These are phyloP conservation scores for Aurelia sp. DNA, from an alignment of 30 jellyfish, hydroid and myxozoan genomes.

Conservation along the genomic window DNA sequence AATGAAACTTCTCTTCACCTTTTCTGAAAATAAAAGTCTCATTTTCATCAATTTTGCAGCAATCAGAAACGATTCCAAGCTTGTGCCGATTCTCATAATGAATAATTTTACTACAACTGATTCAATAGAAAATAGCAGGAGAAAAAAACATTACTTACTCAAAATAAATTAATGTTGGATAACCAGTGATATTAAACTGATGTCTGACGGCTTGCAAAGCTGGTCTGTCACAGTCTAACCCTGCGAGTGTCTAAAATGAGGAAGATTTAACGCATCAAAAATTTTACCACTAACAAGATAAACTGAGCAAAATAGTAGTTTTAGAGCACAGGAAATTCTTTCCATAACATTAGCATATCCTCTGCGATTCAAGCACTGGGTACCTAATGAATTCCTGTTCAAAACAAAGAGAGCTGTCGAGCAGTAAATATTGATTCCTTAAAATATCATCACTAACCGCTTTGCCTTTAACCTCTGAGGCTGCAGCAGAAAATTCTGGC, in stretches of 20 bases:
- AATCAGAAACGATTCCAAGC: not conserved
- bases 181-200: constrained; percentile 94
- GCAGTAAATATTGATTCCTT: not conserved
- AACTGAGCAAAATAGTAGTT: no score
- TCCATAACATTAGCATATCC: no score
- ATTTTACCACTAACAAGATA: no score
- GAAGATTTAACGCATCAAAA: not conserved
- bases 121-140: no score
- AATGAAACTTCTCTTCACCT: constrained; percentile 77
- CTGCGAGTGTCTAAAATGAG: constrained; percentile 83
- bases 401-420: no score
- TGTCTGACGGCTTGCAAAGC: constrained; percentile 69
- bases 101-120: no score
- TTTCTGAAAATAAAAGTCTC: constrained; percentile 31
- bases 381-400: no score
- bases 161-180: constrained; percentile 89
- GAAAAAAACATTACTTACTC: constrained; percentile 71
- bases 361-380: no score
- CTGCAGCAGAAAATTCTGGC: constrained; percentile 98
- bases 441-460: constrained; percentile 69
- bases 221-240: constrained; percentile 95
- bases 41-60: not conserved
- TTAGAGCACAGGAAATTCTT: no score
- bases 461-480: constrained; percentile 80
- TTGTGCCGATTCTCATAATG: not conserved